Conservation (phyloP, 2,888 invertebrate genomes). For the Hirtodrosophila alboralis region DNA sequence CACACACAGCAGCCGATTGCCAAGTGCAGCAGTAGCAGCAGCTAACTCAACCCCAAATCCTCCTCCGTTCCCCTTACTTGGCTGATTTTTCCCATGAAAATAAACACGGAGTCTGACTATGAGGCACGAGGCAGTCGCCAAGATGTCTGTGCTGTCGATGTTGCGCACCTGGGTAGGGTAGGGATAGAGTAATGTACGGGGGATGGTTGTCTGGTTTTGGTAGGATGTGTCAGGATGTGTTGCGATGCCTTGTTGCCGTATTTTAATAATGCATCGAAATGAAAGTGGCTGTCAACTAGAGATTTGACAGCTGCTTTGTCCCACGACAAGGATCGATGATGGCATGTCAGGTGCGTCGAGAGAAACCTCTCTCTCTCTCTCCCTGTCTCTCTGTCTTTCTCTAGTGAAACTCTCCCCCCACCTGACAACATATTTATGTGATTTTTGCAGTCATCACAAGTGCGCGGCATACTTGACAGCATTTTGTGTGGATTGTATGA, state of each 20-base stretch:
- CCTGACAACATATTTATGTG: conserved; percentile 10
- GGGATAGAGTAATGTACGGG: too few species aligned
- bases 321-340: conserved; percentile 75
- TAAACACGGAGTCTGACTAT: conserved; percentile 67
- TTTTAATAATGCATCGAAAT: conserved; percentile 80
- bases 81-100: conserved; percentile 77
- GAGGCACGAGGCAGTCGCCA: conserved; percentile 65
- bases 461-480: conserved; percentile 12
- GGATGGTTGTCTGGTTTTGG: conserved; percentile 24
- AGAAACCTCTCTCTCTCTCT: too few species aligned
- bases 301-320: conserved; percentile 78
- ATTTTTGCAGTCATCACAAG: conserved; percentile 8
- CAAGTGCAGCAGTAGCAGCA: conserved; percentile 57
- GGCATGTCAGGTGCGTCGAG: conserved; percentile 47
- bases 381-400: too few species aligned
- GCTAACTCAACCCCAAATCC: background rate
- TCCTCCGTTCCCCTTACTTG: background rate
- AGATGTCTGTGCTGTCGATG: conserved; percentile 66
- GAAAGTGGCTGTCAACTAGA: conserved; percentile 78
- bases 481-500: conserved; percentile 37
- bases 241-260: conserved; percentile 72
- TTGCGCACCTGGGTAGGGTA: too few species aligned
- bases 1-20: conserved; percentile 58
- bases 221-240: conserved; percentile 71
- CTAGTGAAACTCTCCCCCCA: background rate